Evolutionary conservation across 2,888 invertebrate species (phyloP).

Genomic region (Malthinus flaveolus): DNA sequence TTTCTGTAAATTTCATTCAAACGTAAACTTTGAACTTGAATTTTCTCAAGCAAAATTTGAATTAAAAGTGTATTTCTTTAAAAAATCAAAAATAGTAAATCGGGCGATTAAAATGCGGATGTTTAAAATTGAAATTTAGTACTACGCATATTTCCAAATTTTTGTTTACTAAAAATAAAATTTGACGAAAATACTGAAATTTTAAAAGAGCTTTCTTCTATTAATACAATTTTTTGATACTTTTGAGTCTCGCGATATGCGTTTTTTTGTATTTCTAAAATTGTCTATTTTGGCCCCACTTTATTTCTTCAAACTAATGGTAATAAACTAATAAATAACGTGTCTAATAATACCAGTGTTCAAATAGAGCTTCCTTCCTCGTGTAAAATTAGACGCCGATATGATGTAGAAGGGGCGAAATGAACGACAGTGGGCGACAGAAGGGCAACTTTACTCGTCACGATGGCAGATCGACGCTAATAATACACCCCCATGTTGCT

Average conservation of each 20-base stretch:
- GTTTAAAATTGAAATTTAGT: constrained; percentile 5
- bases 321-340: constrained; percentile 50
- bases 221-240: not conserved
- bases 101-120: constrained; percentile 1
- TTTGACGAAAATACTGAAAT: not conserved
- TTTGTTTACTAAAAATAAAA: not conserved
- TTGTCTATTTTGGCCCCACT: constrained; percentile 38
- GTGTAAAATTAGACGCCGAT: constrained; percentile 47
- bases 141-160: constrained; percentile 1
- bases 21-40: too few relatives aligned
- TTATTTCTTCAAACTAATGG: constrained; percentile 41
- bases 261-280: constrained; percentile 38
- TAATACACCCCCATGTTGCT: constrained; percentile 41
- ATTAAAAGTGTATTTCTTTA: too few relatives aligned
- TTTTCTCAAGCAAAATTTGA: too few relatives aligned
- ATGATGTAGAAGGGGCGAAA: constrained; percentile 35
- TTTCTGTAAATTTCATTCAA: too few relatives aligned
- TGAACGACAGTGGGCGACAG: constrained; percentile 37
- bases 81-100: not conserved
- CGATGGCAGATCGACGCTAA: constrained; percentile 40
- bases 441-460: constrained; percentile 34
- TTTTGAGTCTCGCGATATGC: too few relatives aligned
- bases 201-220: not conserved
- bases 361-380: constrained; percentile 45
- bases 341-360: constrained; percentile 48